Percentiles rank a stretch among this genome's conserved stretches.
These are phyloP conservation scores for Mungos mungo DNA, from an alignment of 2,113 vertebrate genomes.

Conservation along the genomic window DNA sequence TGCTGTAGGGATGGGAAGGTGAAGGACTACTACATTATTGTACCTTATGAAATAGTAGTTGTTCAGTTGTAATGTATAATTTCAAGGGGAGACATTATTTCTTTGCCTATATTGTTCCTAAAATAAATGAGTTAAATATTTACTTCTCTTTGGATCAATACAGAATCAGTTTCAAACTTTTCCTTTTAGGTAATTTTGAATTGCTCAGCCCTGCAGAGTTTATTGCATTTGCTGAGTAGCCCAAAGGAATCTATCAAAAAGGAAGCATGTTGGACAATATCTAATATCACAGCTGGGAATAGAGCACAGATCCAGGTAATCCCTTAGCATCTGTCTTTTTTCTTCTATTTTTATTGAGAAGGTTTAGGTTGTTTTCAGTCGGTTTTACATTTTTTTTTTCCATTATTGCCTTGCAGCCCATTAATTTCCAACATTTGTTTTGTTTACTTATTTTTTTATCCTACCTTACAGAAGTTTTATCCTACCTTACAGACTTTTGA, in stretches of 20 bases:
- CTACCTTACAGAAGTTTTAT: neutral
- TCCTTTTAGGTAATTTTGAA: slow-evolving; percentile 95
- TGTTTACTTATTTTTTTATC: neutral
- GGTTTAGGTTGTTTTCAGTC: neutral
- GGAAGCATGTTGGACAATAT: slow-evolving; percentile 99
- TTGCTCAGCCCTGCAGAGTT: slow-evolving; percentile 96
- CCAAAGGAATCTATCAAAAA: slow-evolving; percentile 99
- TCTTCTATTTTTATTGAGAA: slow-evolving; percentile 18
- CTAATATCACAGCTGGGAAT: slow-evolving; percentile 98
- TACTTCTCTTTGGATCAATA: slow-evolving; percentile 21
- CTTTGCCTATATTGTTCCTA: neutral
- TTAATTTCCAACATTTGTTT: neutral
- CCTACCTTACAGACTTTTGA: slow-evolving; percentile 19
- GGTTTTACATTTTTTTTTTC: neutral
- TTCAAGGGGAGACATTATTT: neutral
- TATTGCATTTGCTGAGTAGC: slow-evolving; percentile 96
- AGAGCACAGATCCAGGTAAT: slow-evolving; percentile 97
- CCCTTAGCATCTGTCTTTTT: neutral
- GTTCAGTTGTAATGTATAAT: neutral
- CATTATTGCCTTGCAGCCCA: neutral
- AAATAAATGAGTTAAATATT: slow-evolving; percentile 42
- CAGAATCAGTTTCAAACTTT: slow-evolving; percentile 52
- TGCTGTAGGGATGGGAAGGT: neutral
- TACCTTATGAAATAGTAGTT: neutral
- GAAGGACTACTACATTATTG: neutral